These are phyloP conservation scores for Trachurus trachurus DNA, from an alignment of 2,797 vertebrate species.

Conservation along the genomic window DNA sequence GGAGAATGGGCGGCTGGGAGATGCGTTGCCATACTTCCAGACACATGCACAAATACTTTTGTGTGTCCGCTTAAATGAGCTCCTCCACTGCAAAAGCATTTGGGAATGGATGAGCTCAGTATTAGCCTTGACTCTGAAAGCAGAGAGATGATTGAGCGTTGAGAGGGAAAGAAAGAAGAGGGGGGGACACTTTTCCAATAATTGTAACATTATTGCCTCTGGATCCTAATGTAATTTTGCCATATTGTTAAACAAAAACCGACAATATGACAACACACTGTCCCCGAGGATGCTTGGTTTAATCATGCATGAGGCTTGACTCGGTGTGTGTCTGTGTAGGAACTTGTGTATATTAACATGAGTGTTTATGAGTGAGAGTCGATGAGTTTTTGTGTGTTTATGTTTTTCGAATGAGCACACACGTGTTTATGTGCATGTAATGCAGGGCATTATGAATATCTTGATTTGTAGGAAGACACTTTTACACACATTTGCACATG, in stretches of 20 bases:
- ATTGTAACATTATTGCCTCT: slow-evolving; percentile 86
- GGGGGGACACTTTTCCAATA: slow-evolving; percentile 73
- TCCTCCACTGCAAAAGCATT: slow-evolving; percentile 85
- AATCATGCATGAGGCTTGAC: slow-evolving; percentile 82
- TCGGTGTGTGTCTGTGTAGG: slow-evolving; percentile 18
- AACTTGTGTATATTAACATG: slow-evolving; percentile 6
- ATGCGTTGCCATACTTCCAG: slow-evolving; percentile 85
- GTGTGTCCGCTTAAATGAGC: slow-evolving; percentile 88
- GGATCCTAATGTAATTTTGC: slow-evolving; percentile 87
- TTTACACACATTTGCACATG: slow-evolving; percentile 81
- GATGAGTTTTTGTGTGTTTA: slow-evolving; percentile 46
- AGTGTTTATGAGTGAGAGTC: neutral
- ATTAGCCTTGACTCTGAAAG: slow-evolving; percentile 86
- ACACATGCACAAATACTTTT: slow-evolving; percentile 89
- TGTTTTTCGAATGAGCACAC: slow-evolving; percentile 41
- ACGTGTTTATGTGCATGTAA: slow-evolving; percentile 71
- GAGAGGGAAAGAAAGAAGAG: slow-evolving; percentile 63
- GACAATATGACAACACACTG: slow-evolving; percentile 85
- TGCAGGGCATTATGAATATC: slow-evolving; percentile 80
- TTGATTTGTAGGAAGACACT: slow-evolving; percentile 76
- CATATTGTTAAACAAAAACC: slow-evolving; percentile 86
- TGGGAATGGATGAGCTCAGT: slow-evolving; percentile 87
- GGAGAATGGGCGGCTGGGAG: slow-evolving; percentile 86
- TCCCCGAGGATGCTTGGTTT: slow-evolving; percentile 78
- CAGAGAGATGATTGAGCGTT: slow-evolving; percentile 82